Evolutionary conservation across 2,888 invertebrate species (phyloP).

Genomic region (Caenorhabditis sp.): DNA sequence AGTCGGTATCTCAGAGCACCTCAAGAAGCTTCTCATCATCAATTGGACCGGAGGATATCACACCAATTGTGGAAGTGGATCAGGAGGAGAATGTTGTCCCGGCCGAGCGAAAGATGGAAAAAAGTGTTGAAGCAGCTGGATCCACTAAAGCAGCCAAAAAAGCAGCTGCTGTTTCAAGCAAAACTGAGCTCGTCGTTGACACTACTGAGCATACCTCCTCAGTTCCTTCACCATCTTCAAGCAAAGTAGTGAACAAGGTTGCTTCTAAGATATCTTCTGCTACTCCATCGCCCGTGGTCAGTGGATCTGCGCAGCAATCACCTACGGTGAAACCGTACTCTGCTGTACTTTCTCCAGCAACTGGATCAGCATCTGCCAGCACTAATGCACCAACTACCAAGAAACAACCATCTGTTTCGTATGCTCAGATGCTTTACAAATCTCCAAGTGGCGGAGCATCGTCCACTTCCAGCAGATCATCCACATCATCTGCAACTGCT

Average conservation of each 20-base stretch:
- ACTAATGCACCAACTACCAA: background rate
- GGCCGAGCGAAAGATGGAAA: background rate
- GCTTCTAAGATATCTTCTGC: too few relatives aligned
- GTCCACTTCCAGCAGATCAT: background rate
- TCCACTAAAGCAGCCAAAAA: too few relatives aligned
- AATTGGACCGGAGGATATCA: background rate
- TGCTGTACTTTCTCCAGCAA: background rate
- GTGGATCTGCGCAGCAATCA: background rate
- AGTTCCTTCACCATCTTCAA: background rate
- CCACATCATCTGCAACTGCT: background rate
- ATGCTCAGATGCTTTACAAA: conserved; percentile 38
- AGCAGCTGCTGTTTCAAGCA: conserved; percentile 5
- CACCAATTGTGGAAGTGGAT: too few relatives aligned
- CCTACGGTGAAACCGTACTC: background rate
- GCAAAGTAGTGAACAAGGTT: conserved; percentile 24
- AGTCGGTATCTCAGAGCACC: background rate
- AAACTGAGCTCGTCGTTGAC: conserved; percentile 22
- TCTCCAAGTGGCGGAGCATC: background rate
- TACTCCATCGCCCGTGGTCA: background rate
- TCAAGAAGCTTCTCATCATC: background rate
- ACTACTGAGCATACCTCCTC: conserved; percentile 12
- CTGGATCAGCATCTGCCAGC: background rate
- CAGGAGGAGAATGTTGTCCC: too few relatives aligned
- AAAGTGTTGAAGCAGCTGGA: too few relatives aligned
- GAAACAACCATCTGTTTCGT: conserved; percentile 29